A percentile compares a stretch with the other conserved stretches of the same genome.
Evolutionary conservation across 2,888 invertebrate genomes (phyloP).

Genomic region (Timema cristinae): DNA sequence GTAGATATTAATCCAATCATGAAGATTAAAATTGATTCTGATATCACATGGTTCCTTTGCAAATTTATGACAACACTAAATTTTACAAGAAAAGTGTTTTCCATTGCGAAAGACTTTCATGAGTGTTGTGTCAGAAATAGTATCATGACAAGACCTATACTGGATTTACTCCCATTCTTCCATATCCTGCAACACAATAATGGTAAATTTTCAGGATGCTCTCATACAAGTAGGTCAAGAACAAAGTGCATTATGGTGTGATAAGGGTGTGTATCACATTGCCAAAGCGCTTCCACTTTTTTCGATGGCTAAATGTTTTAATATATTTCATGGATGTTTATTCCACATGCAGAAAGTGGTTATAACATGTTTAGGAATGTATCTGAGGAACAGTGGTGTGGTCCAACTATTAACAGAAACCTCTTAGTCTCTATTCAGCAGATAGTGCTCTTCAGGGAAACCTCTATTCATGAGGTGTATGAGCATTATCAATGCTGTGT

Average conservation of each 20-base stretch:
- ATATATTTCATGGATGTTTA: background rate
- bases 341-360: background rate
- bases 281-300: background rate
- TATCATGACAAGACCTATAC: background rate
- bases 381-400: background rate
- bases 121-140: background rate
- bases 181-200: slow-evolving; percentile 7
- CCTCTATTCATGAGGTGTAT: background rate
- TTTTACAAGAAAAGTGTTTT: background rate
- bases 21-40: background rate
- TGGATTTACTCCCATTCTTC: background rate
- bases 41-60: background rate
- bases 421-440: background rate
- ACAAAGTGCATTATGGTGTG: slow-evolving; percentile 1
- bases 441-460: background rate
- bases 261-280: background rate
- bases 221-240: background rate
- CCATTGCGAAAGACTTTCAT: background rate
- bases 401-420: background rate
- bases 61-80: background rate
- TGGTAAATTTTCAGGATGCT: background rate
- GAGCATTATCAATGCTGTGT: background rate
- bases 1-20: background rate
- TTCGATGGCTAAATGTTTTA: background rate
- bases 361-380: background rate